Evolutionary conservation across 1,140 invertebrate species (phyloP).

Genomic region (Zaprionus nigranus): DNA sequence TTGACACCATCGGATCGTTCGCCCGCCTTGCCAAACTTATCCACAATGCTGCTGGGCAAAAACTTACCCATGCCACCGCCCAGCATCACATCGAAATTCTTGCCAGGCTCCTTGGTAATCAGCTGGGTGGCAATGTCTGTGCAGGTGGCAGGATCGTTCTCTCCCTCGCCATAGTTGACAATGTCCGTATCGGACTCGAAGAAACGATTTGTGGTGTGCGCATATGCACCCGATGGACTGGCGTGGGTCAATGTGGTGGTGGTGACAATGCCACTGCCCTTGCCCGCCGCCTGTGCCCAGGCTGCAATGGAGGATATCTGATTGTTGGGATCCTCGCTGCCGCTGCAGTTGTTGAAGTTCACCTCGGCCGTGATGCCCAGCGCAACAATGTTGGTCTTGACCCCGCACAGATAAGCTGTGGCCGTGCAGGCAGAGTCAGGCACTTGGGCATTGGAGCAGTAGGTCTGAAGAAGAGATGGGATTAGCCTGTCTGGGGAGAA

Average conservation of each 20-base stretch:
- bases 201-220: conserved; percentile 88
- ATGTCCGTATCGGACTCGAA: conserved; percentile 91
- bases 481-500: background rate
- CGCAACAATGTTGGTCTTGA: conserved; percentile 89
- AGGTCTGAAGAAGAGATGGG: conserved; percentile 53
- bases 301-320: conserved; percentile 89
- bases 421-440: conserved; percentile 91
- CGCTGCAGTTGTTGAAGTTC: conserved; percentile 87
- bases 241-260: conserved; percentile 82
- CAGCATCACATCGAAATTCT: conserved; percentile 87
- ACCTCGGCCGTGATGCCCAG: conserved; percentile 89
- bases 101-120: conserved; percentile 86
- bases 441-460: conserved; percentile 92
- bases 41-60: conserved; percentile 84
- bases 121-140: conserved; percentile 87
- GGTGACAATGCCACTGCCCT: conserved; percentile 82
- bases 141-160: conserved; percentile 82
- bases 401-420: conserved; percentile 90
- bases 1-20: conserved; percentile 85
- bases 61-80: conserved; percentile 89
- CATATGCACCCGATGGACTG: conserved; percentile 78
- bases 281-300: conserved; percentile 93
- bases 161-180: conserved; percentile 66
- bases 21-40: conserved; percentile 85
- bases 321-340: conserved; percentile 86